phyloP scores from a whole-genome alignment of 2,888 invertebrate genomes.

The Caprella mutica region DNA sequence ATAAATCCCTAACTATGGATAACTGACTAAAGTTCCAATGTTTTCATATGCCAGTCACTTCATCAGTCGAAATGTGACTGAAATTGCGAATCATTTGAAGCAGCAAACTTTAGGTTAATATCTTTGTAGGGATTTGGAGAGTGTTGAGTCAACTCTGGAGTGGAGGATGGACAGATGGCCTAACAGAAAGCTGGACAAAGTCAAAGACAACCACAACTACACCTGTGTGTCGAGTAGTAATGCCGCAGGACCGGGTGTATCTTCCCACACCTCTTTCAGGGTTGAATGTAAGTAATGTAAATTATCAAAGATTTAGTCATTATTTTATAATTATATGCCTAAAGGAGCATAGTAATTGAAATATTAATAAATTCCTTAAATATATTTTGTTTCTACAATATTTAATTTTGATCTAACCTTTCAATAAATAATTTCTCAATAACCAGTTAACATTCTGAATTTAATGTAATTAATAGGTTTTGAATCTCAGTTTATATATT shows the following conservation, averaged over 20 bases:
- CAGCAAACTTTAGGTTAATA: too few species aligned
- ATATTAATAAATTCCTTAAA: too few species aligned
- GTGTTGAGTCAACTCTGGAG: conserved; percentile 71
- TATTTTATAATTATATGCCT: neutral
- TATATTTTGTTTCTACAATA: too few species aligned
- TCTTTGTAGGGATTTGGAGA: conserved; percentile 78
- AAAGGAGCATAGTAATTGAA: too few species aligned
- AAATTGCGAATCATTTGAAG: too few species aligned
- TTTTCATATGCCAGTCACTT: neutral
- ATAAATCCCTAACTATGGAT: neutral
- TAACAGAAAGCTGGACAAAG: conserved; percentile 59
- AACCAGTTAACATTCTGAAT: too few species aligned
- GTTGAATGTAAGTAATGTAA: conserved; percentile 66
- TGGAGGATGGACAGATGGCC: conserved; percentile 83
- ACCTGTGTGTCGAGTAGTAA: conserved; percentile 62
- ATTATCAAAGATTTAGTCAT: neutral
- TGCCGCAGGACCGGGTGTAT: conserved; percentile 53
- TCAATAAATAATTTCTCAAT: too few species aligned
- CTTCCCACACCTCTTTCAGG: conserved; percentile 69
- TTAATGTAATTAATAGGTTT: too few species aligned
- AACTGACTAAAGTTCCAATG: neutral
- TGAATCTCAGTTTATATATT: too few species aligned
- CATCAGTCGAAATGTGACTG: too few species aligned
- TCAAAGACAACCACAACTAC: conserved; percentile 66
- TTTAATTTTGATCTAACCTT: too few species aligned